phyloP scores from a whole-genome alignment of 2,888 invertebrate genomes.

The Gibbula magus region DNA sequence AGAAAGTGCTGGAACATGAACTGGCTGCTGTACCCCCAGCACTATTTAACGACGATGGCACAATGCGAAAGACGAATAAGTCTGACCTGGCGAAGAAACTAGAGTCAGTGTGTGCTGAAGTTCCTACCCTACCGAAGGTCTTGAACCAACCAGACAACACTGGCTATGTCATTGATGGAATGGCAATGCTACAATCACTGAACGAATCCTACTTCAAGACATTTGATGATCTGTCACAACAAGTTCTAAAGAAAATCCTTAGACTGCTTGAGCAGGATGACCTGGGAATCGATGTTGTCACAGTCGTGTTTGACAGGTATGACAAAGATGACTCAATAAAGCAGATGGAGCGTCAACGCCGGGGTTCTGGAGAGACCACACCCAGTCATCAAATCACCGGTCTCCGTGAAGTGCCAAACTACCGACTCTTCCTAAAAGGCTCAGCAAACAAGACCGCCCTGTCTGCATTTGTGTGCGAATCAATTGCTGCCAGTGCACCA shows the following conservation, averaged over 20 bases:
- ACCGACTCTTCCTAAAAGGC: slow-evolving; percentile 23
- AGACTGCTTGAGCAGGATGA: neutral
- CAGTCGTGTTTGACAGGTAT: slow-evolving; percentile 34
- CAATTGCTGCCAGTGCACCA: neutral
- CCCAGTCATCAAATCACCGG: slow-evolving; percentile 20
- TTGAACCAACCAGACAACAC: neutral
- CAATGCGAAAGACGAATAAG: slow-evolving; percentile 28
- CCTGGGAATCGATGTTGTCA: neutral
- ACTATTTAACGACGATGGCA: slow-evolving; percentile 28
- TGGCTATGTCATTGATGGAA: slow-evolving; percentile 29
- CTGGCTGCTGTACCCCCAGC: slow-evolving; percentile 29
- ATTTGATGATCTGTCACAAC: slow-evolving; percentile 2
- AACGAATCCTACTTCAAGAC: slow-evolving; percentile 9
- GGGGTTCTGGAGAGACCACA: slow-evolving; percentile 14
- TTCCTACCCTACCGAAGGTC: neutral
- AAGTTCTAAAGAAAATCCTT: neutral
- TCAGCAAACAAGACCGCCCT: slow-evolving; percentile 28
- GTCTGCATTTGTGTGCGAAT: slow-evolving; percentile 18
- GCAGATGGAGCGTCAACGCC: slow-evolving; percentile 14
- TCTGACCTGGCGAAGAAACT: slow-evolving; percentile 31
- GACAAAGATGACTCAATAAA: slow-evolving; percentile 27
- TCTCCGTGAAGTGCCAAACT: slow-evolving; percentile 30
- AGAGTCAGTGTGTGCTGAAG: slow-evolving; percentile 25
- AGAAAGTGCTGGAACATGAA: slow-evolving; percentile 23
- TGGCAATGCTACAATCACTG: slow-evolving; percentile 10